phyloP scores from a whole-genome alignment of 2,113 vertebrate genomes.

The Poicephalus gulielmi region DNA sequence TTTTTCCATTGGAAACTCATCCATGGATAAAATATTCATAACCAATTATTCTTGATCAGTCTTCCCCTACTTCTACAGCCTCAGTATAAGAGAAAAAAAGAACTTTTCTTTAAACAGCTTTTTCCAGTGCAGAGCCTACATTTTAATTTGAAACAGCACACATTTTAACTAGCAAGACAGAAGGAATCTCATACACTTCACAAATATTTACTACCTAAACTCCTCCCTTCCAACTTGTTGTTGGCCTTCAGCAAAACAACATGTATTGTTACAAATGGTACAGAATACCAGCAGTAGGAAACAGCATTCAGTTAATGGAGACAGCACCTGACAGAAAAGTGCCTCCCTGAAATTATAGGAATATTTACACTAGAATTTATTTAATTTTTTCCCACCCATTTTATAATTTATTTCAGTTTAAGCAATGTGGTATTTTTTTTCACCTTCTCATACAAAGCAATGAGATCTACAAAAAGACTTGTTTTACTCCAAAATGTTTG shows the following conservation, averaged over 20 bases:
- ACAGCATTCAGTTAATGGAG: neutral
- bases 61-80: neutral
- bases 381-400: neutral
- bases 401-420: neutral
- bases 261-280: neutral
- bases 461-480: neutral
- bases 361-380: neutral
- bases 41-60: conserved; percentile 21
- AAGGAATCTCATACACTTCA: neutral
- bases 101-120: conserved; percentile 29
- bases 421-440: neutral
- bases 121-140: neutral
- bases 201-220: neutral
- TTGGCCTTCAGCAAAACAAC: neutral
- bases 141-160: neutral
- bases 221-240: neutral
- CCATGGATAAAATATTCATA: conserved; percentile 15
- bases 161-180: neutral
- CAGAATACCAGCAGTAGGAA: neutral
- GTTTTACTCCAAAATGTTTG: neutral
- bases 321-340: neutral
- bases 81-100: neutral
- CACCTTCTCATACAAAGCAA: neutral
- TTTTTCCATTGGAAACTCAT: neutral
- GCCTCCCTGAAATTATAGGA: neutral